phyloP scores from a whole-genome alignment of 2,888 invertebrate species.

The Protodeltote pygarga region DNA sequence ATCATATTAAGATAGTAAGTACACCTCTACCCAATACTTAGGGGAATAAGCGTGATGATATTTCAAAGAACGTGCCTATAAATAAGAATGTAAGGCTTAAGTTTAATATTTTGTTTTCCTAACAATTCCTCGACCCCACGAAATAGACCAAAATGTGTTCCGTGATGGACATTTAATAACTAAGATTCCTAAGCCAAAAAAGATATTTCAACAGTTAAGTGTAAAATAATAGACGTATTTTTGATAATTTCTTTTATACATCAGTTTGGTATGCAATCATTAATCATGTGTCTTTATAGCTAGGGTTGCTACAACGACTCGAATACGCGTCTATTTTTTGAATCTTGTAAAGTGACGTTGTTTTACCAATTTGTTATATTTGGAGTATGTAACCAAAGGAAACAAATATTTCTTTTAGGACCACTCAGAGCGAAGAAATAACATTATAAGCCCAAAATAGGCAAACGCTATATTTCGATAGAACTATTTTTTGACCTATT shows the following conservation, averaged over 20 bases:
- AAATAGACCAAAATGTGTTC: slow-evolving; percentile 19
- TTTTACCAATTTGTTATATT: neutral
- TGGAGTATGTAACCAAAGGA: too few species aligned
- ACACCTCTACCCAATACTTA: too few species aligned
- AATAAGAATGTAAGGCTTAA: slow-evolving; percentile 10
- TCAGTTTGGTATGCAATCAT: slow-evolving; percentile 59
- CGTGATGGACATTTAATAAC: slow-evolving; percentile 50
- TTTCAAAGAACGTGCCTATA: neutral
- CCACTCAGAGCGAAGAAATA: too few species aligned
- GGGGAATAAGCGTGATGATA: too few species aligned
- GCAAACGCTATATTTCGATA: too few species aligned
- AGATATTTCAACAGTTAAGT: slow-evolving; percentile 58
- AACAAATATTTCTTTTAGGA: too few species aligned
- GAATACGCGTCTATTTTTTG: neutral
- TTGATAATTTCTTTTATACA: slow-evolving; percentile 62
- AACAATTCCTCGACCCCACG: slow-evolving; percentile 1
- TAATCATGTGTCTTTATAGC: slow-evolving; percentile 62
- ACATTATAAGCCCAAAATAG: too few species aligned
- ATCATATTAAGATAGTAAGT: too few species aligned
- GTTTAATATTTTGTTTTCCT: slow-evolving; percentile 2
- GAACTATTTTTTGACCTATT: too few species aligned
- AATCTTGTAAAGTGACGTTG: neutral
- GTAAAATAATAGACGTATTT: slow-evolving; percentile 71
- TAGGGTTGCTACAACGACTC: slow-evolving; percentile 35
- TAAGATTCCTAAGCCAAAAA: slow-evolving; percentile 30